Base-by-base conservation (phyloP, 2,888 invertebrate genomes). In the Machimus atricapillus region DNA sequence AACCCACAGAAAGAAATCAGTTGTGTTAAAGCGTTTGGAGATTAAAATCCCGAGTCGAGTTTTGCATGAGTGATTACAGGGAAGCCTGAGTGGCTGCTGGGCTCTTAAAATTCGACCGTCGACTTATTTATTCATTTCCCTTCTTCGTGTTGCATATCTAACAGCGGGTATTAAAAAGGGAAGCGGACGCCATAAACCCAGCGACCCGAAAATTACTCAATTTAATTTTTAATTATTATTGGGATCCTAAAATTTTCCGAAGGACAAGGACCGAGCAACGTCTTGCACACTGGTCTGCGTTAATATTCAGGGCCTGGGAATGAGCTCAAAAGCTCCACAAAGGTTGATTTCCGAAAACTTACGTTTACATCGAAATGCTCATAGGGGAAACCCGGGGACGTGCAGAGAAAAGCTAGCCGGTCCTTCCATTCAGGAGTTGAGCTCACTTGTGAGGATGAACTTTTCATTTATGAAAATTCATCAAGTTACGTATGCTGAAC, bases 201-300 rank as follows among this genome's bases (percentile, higher is more conserved):
- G 58, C 82, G 58, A 82, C 82, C 82, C 58, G 82, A 82, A 58
- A 58, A 82, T 82, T 56, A 58, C 82, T 82, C 66, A 82, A 82
- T 82, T 82, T 58, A 82, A 82, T 82, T 82, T 82, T 82, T 82
- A 82, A 82, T 82, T 82, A 46, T 82, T 82, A 82, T 82, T 82
- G 58, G 82, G 58, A 82, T 56, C 82, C 58, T 82, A 16, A 82
- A 82, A 82, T 37, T 82, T 82, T 82, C 58, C 34, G 58, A 58
- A 82, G 58, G 82, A 58, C 82, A 40, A 37, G 82, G 82, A 58
- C 34, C 82, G 19, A 19, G 56, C 34, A 58, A 58, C 31, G 34
- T 37, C 58, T 6, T 34, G 82, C 37, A 52, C 31, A 14, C 27
- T 79, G 16, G 58, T 6, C 34, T 40, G 82, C 34, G 82, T 37